Percentiles rank a stretch among this genome's conserved stretches.
Evolutionary conservation across 2,888 invertebrate species (phyloP).

Genomic region (Molanna angustata): DNA sequence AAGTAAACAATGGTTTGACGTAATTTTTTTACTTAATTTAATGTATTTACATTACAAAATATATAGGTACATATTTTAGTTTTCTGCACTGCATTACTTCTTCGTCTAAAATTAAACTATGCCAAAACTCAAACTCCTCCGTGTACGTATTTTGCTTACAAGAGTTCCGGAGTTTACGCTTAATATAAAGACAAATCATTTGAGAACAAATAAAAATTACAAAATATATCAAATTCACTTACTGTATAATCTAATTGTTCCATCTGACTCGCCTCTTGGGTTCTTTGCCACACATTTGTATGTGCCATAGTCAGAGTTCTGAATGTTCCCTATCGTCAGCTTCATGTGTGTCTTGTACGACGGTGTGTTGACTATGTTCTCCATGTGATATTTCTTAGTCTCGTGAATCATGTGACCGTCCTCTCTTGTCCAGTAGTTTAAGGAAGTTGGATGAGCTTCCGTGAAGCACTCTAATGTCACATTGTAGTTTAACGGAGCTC

Average conservation of each 20-base stretch:
- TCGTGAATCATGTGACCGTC: constrained; percentile 89
- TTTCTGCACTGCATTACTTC: too few species aligned
- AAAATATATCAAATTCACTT: too few species aligned
- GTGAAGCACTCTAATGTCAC: constrained; percentile 86
- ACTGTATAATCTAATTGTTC: constrained; percentile 86
- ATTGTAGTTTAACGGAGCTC: constrained; percentile 77
- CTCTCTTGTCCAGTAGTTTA: constrained; percentile 88
- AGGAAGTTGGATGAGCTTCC: constrained; percentile 86
- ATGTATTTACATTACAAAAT: too few species aligned
- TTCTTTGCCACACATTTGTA: constrained; percentile 89
- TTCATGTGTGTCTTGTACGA: constrained; percentile 87
- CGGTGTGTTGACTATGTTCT: constrained; percentile 66
- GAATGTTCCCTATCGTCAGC: constrained; percentile 74
- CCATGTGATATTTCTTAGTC: constrained; percentile 75
- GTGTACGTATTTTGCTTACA: too few species aligned
- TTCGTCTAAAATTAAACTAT: too few species aligned
- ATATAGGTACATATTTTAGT: too few species aligned
- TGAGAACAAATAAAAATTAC: too few species aligned
- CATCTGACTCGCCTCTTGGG: constrained; percentile 87
- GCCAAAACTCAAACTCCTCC: too few species aligned
- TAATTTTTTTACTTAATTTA: too few species aligned
- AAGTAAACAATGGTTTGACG: too few species aligned
- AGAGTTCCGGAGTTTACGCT: too few species aligned
- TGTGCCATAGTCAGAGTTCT: constrained; percentile 78
- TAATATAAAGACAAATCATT: too few species aligned